phyloP scores from a whole-genome alignment of 2,888 invertebrate species.

The Amiota mariae region DNA sequence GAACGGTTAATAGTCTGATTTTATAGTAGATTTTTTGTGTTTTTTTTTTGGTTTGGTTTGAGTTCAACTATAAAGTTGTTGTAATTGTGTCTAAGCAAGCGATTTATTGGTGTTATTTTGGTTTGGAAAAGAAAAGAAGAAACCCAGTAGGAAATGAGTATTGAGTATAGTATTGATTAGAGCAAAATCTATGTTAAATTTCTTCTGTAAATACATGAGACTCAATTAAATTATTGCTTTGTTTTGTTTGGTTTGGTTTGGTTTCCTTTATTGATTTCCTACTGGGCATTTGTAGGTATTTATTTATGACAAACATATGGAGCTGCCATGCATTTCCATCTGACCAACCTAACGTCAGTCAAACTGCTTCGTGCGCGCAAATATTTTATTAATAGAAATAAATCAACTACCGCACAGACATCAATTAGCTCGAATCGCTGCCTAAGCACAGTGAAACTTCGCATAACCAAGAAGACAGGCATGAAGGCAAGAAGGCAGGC shows the following conservation, averaged over 20 bases:
- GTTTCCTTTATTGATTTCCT: conserved; percentile 26
- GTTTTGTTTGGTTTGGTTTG: too few species aligned
- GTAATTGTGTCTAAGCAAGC: conserved; percentile 59
- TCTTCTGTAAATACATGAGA: too few species aligned
- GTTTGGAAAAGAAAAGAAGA: conserved; percentile 34
- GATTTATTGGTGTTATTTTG: conserved; percentile 52
- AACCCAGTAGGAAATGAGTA: conserved; percentile 8
- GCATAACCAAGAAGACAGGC: conserved; percentile 30
- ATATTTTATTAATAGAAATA: conserved; percentile 64
- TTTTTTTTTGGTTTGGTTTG: conserved; percentile 39
- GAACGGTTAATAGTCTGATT: neutral
- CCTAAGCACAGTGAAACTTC: conserved; percentile 37
- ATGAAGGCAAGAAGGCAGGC: neutral
- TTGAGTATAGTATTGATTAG: too few species aligned
- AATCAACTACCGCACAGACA: conserved; percentile 66
- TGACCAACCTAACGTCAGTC: conserved; percentile 24
- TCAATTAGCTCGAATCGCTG: conserved; percentile 60
- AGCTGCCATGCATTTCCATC: neutral
- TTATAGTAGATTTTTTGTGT: neutral
- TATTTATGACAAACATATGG: conserved; percentile 37
- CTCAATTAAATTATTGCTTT: too few species aligned
- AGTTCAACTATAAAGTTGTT: conserved; percentile 31
- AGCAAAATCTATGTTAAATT: too few species aligned
- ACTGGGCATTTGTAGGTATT: conserved; percentile 17
- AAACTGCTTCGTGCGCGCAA: conserved; percentile 19